phyloP scores from a whole-genome alignment of 2,888 invertebrate species.

The Diabrotica balteata region DNA sequence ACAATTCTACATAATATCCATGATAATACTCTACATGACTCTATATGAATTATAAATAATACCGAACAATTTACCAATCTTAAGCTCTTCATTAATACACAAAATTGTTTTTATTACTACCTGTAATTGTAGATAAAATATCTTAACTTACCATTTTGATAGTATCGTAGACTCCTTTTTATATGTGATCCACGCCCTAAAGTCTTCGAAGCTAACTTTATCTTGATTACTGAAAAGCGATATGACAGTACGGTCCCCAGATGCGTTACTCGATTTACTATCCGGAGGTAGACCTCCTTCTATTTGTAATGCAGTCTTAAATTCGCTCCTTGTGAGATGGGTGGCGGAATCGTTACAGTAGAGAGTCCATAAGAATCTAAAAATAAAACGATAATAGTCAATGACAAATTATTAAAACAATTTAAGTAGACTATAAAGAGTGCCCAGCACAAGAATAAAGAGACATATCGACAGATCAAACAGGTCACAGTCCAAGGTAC shows the following conservation, averaged over 20 bases:
- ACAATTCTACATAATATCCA: too few species aligned
- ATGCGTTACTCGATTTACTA: slow-evolving; percentile 49
- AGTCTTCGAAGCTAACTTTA: slow-evolving; percentile 75
- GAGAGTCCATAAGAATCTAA: slow-evolving; percentile 82
- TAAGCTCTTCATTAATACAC: too few species aligned
- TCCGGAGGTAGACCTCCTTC: slow-evolving; percentile 58
- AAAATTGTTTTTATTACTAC: too few species aligned
- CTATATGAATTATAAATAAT: too few species aligned
- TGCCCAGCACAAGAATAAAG: too few species aligned
- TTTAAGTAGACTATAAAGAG: too few species aligned
- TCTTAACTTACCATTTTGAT: slow-evolving; percentile 71
- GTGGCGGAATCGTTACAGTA: slow-evolving; percentile 83
- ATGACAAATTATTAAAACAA: too few species aligned
- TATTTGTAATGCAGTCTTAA: slow-evolving; percentile 69
- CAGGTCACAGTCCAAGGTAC: background rate
- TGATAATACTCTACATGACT: too few species aligned
- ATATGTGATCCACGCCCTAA: slow-evolving; percentile 78
- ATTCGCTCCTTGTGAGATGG: slow-evolving; percentile 77
- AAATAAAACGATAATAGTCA: slow-evolving; percentile 30
- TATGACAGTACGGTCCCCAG: slow-evolving; percentile 57
- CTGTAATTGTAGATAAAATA: background rate
- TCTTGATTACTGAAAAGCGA: slow-evolving; percentile 61
- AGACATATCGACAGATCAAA: background rate
- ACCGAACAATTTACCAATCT: too few species aligned
- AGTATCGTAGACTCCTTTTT: slow-evolving; percentile 81